Evolutionary conservation across 2,113 vertebrate genomes (phyloP), one percentile per base, ranked within the genome.

Genomic region (Calidris pygmaea): DNA sequence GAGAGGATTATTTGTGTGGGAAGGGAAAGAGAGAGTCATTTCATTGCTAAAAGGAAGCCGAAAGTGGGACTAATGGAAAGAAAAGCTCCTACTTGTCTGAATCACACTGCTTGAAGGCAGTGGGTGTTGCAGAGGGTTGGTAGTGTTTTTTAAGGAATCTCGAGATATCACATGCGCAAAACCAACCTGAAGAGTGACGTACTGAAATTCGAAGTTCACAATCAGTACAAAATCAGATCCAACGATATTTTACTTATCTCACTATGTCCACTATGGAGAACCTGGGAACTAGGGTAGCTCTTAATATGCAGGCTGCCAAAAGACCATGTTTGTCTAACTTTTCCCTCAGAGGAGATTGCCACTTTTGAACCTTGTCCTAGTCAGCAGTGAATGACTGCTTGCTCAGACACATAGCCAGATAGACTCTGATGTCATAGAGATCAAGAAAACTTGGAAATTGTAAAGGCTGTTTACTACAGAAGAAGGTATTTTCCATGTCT

Each of bases 51-150:
- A 93, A 92, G n/a, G 47, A 82, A 95, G 48, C 58, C 63, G 66
- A 41, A 87, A 79, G 35, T 41, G 21, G 50, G 19, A 62, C 62
- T 73, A 87, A 87, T 83, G 75, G 89, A 83, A 96, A 87, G 50
- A 89, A 89, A 85, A 93, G 78, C n/a, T 85, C 70, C 29, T 89
- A 4, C 63, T 47, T 85, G 37, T 56, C 89, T 95, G 94, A 95
- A 89, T 94, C 94, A 91, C 37, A 21, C 32, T 73, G 74, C 91
- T 89, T 62, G 71, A 76, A 91, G 87, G 70, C 92, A 77, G 47
- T 55, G 63, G 39, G 24, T 92, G 43, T 59, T 89, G 50, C 63
- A 80, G 50, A 85, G 3, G 3, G 22, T 37, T 80, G 71, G 35
- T 66, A 43, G 12, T 34, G 15, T 80, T 95, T 88, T 37, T 48